A percentile compares a stretch with the other conserved stretches of the same genome.
phyloP scores from a whole-genome alignment of 2,888 invertebrate species.

The Dysmachus trigonus region DNA sequence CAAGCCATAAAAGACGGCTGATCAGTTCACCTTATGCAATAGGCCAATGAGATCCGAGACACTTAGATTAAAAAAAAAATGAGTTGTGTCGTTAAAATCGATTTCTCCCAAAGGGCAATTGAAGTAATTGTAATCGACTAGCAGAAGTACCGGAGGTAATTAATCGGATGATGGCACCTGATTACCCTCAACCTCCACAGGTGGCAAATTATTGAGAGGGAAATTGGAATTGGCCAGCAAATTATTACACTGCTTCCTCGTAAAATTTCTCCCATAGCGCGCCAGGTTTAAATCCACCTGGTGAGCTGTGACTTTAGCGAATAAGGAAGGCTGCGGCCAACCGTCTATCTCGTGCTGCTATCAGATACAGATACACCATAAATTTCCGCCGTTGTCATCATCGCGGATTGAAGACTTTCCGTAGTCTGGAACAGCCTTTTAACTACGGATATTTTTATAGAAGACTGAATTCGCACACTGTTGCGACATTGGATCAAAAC shows the following conservation, averaged over 20 bases:
- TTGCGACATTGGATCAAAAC: conserved; percentile 2
- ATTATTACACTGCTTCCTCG: background rate
- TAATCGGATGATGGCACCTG: background rate
- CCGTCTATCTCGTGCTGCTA: background rate
- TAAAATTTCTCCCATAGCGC: background rate
- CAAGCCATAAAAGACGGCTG: background rate
- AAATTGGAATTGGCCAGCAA: background rate
- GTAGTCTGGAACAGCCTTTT: background rate
- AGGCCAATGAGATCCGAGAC: background rate
- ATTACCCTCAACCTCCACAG: background rate
- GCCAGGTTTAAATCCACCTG: background rate
- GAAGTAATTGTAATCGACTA: background rate
- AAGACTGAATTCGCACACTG: background rate
- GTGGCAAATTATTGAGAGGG: background rate
- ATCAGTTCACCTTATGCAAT: background rate
- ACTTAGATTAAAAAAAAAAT: background rate
- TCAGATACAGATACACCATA: background rate
- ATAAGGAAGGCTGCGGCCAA: background rate
- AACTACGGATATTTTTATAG: background rate
- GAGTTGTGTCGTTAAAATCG: background rate
- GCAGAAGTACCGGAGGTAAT: background rate
- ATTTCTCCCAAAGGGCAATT: background rate
- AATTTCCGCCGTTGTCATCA: conserved; percentile 7
- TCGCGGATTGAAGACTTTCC: background rate
- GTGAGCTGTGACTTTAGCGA: background rate